These are phyloP conservation scores for Drosophila malerkotliana DNA, from an alignment of 1,140 invertebrate species.

Conservation along the genomic window DNA sequence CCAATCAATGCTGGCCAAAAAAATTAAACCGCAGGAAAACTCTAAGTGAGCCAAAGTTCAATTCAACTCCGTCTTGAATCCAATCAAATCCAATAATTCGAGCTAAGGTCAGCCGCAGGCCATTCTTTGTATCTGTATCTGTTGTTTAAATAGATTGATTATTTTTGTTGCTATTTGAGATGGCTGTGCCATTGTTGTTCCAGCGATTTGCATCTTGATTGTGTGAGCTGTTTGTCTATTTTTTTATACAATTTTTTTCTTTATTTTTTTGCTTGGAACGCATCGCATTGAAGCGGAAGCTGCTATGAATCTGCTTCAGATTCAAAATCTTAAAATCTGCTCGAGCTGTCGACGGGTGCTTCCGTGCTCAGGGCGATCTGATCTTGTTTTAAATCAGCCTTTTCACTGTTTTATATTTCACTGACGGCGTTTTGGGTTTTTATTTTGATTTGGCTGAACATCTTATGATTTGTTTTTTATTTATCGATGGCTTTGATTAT, in stretches of 20 bases:
- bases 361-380: conserved; percentile 39
- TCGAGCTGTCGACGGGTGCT: conserved; percentile 47
- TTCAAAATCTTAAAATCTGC: conserved; percentile 13
- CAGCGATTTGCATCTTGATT: conserved; percentile 77
- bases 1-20: conserved; percentile 42
- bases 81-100: conserved; percentile 58
- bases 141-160: conserved; percentile 75
- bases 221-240: conserved; percentile 35
- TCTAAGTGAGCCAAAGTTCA: conserved; percentile 40
- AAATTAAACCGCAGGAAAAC: conserved; percentile 41
- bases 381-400: conserved; percentile 39
- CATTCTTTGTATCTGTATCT: conserved; percentile 35
- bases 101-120: conserved; percentile 67
- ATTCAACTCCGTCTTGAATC: conserved; percentile 14
- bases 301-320: conserved; percentile 41
- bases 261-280: conserved; percentile 19
- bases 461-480: conserved; percentile 34
- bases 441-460: conserved; percentile 48
- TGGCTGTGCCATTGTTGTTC: conserved; percentile 62
- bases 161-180: conserved; percentile 57
- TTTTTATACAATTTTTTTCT: conserved; percentile 7
- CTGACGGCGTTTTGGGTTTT: conserved; percentile 18
- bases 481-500: conserved; percentile 54
- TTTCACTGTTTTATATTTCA: conserved; percentile 30
- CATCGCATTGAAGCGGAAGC: conserved; percentile 67